Base-by-base conservation (phyloP, 2,888 invertebrate species). In the Lycia hirtaria region DNA sequence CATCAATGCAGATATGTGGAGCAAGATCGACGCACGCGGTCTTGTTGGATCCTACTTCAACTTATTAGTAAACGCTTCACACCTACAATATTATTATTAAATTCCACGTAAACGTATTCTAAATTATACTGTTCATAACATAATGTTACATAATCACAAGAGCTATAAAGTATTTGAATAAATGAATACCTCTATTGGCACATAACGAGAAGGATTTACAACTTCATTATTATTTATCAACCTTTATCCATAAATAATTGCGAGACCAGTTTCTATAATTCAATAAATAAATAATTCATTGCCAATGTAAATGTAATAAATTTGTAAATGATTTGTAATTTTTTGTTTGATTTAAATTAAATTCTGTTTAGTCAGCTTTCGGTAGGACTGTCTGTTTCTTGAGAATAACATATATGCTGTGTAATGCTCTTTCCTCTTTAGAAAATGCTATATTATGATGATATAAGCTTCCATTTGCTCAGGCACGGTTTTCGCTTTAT, bases 281-380 rank as follows among this genome's bases (percentile, higher is more conserved):
- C 47, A 52, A 51, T 55, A 51, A 51, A 57, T 64, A 62, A 64
- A 65, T 68, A 60, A 68, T 64, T 57, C 53, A 68, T 62, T 19
- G 51, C 52, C 61, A 59, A 59, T 65, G 60, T 66, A 60, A 57
- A 65, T 62, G 56, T 57, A 53, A 61, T 66, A 60, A 57, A 65
- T 62, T 57, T 57, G 55, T 59, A 38, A 22, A 24, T 53, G 37
- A 28, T n/a, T 28, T 2, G 28, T 28, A 9, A 9, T 9, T n/a
- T n/a, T n/a, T n/a, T n/a, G n/a, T n/a, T n/a, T n/a, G n/a, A n/a
- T n/a, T n/a, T n/a, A n/a, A n/a, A n/a, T n/a, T n/a, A n/a, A n/a
- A n/a, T n/a, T n/a, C n/a, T n/a, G n/a, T n/a, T n/a, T n/a, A n/a
- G n/a, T n/a, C n/a, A n/a, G n/a, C n/a, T n/a, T n/a, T n/a, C n/a